These are phyloP conservation scores for Eupeodes luniger DNA, from an alignment of 2,888 invertebrate species.

Conservation along the genomic window DNA sequence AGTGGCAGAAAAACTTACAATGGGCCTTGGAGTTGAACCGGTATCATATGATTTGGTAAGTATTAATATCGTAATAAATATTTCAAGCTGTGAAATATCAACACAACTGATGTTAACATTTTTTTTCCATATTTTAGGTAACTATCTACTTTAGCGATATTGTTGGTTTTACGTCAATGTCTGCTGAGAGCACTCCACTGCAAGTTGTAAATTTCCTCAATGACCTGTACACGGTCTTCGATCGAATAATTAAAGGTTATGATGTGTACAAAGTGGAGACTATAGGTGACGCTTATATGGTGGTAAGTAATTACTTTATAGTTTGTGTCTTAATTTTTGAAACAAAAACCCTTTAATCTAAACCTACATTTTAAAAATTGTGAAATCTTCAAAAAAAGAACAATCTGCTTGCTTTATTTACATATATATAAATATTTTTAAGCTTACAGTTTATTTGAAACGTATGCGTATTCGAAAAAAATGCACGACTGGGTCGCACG, in stretches of 20 bases:
- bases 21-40: constrained; percentile 95
- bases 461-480: no score
- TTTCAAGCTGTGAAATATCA: neutral
- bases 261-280: constrained; percentile 99
- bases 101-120: neutral
- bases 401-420: no score
- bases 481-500: no score
- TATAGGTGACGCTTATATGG: constrained; percentile 90
- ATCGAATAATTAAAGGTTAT: constrained; percentile 97
- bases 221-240: constrained; percentile 98
- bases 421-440: no score
- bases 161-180: constrained; percentile 98
- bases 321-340: no score
- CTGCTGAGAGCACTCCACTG: constrained; percentile 96
- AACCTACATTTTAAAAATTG: no score
- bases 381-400: no score
- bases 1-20: constrained; percentile 94
- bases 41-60: constrained; percentile 95
- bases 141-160: constrained; percentile 99
- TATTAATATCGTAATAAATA: neutral
- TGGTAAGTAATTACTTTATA: constrained; percentile 84
- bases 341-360: no score
- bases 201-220: constrained; percentile 98
- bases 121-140: constrained; percentile 79
- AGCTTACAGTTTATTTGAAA: no score